Conservation (phyloP, 2,888 invertebrate genomes). For the Melanotus villosus region DNA sequence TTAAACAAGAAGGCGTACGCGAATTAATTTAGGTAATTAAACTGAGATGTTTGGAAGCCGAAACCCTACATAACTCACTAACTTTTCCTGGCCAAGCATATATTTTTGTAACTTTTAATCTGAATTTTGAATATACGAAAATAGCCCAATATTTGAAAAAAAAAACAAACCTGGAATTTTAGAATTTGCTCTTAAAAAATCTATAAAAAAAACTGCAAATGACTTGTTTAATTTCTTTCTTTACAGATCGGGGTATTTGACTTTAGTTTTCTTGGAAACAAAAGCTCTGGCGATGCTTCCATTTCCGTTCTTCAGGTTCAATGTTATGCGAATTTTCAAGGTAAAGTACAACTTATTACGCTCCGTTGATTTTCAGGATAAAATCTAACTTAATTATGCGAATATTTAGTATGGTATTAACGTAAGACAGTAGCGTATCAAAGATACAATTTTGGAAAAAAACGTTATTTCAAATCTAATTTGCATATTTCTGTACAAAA, state of each 20-base stretch:
- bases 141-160: no score
- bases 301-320: constrained; percentile 44
- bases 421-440: background rate
- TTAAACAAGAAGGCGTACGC: no score
- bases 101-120: no score
- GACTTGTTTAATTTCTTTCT: background rate
- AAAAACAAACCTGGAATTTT: background rate
- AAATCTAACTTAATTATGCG: constrained; percentile 38
- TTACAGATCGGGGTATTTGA: constrained; percentile 31
- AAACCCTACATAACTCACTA: no score
- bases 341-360: constrained; percentile 28
- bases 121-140: no score
- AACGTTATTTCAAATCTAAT: background rate
- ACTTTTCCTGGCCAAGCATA: no score
- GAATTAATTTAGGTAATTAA: no score
- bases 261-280: constrained; percentile 20
- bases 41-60: no score
- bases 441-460: background rate
- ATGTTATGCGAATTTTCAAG: constrained; percentile 41
- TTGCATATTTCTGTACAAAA: no score
- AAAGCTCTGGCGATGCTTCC: constrained; percentile 28
- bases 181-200: no score
- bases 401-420: background rate
- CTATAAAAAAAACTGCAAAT: no score
- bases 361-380: constrained; percentile 37